phyloP scores from a whole-genome alignment of 1,140 invertebrate species.

The Drepana arcuata region DNA sequence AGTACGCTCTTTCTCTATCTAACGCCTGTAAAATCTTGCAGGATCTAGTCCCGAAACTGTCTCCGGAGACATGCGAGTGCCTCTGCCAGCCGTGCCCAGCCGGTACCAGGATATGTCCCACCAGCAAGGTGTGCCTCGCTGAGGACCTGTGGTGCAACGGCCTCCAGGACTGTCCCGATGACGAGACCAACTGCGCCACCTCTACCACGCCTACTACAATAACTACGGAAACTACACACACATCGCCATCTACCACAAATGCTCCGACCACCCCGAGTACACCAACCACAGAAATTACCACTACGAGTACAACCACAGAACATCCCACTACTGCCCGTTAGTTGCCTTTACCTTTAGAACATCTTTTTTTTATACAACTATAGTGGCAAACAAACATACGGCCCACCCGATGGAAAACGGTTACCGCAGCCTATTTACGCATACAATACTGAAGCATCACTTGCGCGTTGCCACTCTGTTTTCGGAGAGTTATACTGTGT shows the following conservation, averaged over 20 bases:
- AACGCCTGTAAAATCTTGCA: too few relatives aligned
- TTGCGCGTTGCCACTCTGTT: too few relatives aligned
- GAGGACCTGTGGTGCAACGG: constrained; percentile 85
- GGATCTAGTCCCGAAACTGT: constrained; percentile 66
- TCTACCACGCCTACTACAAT: constrained; percentile 19
- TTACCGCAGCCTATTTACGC: too few relatives aligned
- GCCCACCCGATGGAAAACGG: too few relatives aligned
- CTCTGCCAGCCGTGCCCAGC: constrained; percentile 80
- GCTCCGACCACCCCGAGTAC: constrained; percentile 18
- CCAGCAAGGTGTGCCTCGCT: constrained; percentile 82
- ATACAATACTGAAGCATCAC: too few relatives aligned
- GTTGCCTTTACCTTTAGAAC: too few relatives aligned
- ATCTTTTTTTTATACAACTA: too few relatives aligned
- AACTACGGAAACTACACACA: constrained; percentile 21
- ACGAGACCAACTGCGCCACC: constrained; percentile 80
- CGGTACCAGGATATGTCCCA: constrained; percentile 79
- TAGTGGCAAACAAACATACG: too few relatives aligned
- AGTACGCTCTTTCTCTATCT: constrained; percentile 6
- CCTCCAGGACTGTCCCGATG: constrained; percentile 86
- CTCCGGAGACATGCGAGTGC: constrained; percentile 78
- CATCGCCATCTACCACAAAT: constrained; percentile 23
- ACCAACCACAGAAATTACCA: too few relatives aligned
- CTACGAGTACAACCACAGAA: too few relatives aligned
- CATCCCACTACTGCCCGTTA: too few relatives aligned
- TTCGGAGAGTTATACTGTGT: too few relatives aligned